Conservation (phyloP, 2,113 vertebrate genomes). For the Felis chaus region DNA sequence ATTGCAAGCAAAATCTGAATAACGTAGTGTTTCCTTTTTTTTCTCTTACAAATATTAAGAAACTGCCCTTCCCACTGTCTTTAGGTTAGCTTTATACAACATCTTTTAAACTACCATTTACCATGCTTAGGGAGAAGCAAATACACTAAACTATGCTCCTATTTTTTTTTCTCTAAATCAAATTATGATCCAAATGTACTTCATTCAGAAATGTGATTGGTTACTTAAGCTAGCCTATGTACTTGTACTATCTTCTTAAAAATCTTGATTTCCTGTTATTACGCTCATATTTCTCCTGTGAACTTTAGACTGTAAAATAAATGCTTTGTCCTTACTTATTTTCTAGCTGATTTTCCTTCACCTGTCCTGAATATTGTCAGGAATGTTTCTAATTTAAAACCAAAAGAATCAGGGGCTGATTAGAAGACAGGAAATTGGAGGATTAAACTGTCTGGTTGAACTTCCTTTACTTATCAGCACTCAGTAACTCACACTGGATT, state of each 20-base stretch:
- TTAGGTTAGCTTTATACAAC: neutral
- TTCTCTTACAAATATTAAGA: constrained; percentile 21
- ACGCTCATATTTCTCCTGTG: constrained; percentile 68
- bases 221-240: constrained; percentile 42
- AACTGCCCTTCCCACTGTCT: constrained; percentile 42
- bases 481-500: constrained; percentile 86
- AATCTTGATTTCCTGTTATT: constrained; percentile 71
- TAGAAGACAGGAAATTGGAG: constrained; percentile 99
- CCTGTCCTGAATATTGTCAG: constrained; percentile 88
- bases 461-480: constrained; percentile 94
- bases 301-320: constrained; percentile 78
- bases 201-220: constrained; percentile 68
- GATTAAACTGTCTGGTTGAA: constrained; percentile 99
- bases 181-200: constrained; percentile 68
- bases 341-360: constrained; percentile 84
- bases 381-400: constrained; percentile 97
- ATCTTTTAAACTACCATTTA: constrained; percentile 35
- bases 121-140: constrained; percentile 43
- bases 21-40: neutral
- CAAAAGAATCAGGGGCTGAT: constrained; percentile 94
- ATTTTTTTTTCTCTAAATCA: constrained; percentile 67
- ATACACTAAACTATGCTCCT: constrained; percentile 50
- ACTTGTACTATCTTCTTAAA: constrained; percentile 56
- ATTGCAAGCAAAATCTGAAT: constrained; percentile 40
- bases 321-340: constrained; percentile 77